phyloP scores from a whole-genome alignment of 1,140 invertebrate genomes.

The Drosophila sturtevanti region DNA sequence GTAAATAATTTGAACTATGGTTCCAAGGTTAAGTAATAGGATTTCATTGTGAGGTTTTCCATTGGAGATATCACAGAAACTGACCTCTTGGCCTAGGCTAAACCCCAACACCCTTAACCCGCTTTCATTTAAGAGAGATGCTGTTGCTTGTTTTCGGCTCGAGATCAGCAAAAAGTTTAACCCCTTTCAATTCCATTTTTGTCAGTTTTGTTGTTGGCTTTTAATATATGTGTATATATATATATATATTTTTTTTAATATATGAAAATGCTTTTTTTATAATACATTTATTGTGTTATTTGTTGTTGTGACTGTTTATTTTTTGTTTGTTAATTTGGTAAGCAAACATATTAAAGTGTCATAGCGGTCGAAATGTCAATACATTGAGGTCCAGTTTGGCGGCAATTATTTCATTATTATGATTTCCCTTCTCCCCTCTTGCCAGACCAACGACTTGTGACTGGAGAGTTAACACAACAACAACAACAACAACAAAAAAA shows the following conservation, averaged over 20 bases:
- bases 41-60: neutral
- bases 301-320: neutral
- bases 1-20: neutral
- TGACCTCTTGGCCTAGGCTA: neutral
- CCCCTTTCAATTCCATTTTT: constrained; percentile 7
- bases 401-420: constrained; percentile 20
- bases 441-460: neutral
- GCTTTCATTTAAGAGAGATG: neutral
- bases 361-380: constrained; percentile 21
- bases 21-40: neutral
- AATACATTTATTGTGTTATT: neutral
- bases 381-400: constrained; percentile 9
- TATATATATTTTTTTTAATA: neutral
- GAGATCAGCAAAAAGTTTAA: constrained; percentile 18
- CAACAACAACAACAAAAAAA: neutral
- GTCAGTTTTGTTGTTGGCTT: constrained; percentile 7
- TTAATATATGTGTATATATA: too few relatives aligned
- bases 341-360: constrained; percentile 24
- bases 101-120: neutral
- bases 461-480: neutral
- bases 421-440: neutral
- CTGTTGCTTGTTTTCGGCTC: constrained; percentile 2
- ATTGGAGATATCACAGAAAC: neutral
- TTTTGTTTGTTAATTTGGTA: constrained; percentile 4
- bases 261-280: neutral